These are phyloP conservation scores for Sitta carolinensis DNA, from an alignment of 2,797 vertebrate species.

Conservation along the genomic window DNA sequence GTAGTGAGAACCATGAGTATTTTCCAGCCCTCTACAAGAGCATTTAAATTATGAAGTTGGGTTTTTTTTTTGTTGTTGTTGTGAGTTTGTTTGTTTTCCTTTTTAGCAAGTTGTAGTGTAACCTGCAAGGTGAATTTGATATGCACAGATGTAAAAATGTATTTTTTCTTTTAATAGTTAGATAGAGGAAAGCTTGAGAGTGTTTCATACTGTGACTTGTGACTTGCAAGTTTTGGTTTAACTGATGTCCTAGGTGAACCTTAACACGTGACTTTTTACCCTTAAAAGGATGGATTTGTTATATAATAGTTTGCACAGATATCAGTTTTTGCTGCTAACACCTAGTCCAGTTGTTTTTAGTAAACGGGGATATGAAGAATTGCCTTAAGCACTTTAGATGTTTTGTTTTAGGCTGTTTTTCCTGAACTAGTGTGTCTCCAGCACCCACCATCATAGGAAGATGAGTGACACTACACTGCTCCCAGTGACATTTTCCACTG, in stretches of 20 bases:
- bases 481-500: constrained; percentile 10
- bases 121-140: neutral
- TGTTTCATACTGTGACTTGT: constrained; percentile 23
- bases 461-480: neutral
- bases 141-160: neutral
- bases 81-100: neutral
- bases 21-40: neutral
- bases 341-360: constrained; percentile 48
- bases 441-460: neutral
- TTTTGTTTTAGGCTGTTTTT: neutral
- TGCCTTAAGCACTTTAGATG: constrained; percentile 79
- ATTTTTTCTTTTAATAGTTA: neutral
- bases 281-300: neutral
- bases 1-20: neutral
- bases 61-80: neutral
- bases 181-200: neutral
- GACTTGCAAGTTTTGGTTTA: neutral
- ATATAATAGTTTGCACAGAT: constrained; percentile 50
- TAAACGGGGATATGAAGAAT: constrained; percentile 62
- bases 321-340: constrained; percentile 61
- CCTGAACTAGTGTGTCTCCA: constrained; percentile 16
- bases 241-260: neutral
- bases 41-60: neutral
- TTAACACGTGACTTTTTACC: neutral
- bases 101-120: neutral